Conservation (phyloP, 30 jellyfish, hydroid and myxozoan genomes). For the Calvadosia cruxmelitensis region DNA sequence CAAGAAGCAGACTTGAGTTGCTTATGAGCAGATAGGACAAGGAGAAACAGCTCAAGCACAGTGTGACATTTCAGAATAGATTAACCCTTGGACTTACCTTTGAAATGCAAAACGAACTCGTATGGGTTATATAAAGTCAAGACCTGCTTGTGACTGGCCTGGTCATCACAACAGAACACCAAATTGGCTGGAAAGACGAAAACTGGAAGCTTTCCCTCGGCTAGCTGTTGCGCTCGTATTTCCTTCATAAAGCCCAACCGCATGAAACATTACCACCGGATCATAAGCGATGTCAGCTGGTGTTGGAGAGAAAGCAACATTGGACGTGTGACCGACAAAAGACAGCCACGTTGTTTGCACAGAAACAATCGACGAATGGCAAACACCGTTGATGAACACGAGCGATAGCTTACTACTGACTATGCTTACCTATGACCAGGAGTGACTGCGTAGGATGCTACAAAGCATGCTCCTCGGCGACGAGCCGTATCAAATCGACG, state of each 20-base stretch:
- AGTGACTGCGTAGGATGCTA: too few species aligned
- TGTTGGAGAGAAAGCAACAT: too few species aligned
- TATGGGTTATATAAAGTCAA: constrained; percentile 75
- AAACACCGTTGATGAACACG: too few species aligned
- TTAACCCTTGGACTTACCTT: constrained; percentile 19
- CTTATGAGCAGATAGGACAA: neutral
- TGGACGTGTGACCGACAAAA: too few species aligned
- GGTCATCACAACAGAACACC: constrained; percentile 55
- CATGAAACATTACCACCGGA: neutral
- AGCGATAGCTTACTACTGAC: too few species aligned
- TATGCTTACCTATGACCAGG: too few species aligned
- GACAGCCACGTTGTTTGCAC: too few species aligned
- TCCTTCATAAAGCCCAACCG: neutral
- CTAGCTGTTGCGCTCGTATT: neutral
- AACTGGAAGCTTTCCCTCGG: constrained; percentile 75
- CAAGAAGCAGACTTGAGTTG: neutral
- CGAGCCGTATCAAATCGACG: too few species aligned
- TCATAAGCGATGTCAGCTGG: neutral
- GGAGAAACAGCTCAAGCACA: neutral
- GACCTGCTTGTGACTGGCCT: constrained; percentile 59
- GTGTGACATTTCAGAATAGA: neutral
- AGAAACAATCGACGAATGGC: too few species aligned
- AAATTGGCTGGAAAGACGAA: constrained; percentile 61
- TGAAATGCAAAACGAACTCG: constrained; percentile 52
- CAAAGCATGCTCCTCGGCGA: too few species aligned